phyloP scores from a whole-genome alignment of 2,113 vertebrate genomes.

The Colaptes auratus region DNA sequence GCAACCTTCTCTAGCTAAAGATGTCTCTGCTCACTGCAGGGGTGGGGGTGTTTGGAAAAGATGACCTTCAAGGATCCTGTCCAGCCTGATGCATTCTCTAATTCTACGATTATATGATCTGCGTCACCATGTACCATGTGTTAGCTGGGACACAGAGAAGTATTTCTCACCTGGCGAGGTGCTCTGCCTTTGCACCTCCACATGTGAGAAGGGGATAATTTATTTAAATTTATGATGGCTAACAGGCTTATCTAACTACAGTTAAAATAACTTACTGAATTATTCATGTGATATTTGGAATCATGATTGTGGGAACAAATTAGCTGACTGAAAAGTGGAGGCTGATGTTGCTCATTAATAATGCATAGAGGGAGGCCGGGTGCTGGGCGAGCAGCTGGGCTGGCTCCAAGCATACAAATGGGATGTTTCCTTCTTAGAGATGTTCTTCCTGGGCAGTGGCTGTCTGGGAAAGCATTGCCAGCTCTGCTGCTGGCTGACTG shows the following conservation, averaged over 20 bases:
- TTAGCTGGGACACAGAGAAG: neutral
- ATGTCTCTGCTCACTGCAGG: too few relatives aligned
- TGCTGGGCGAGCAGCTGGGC: neutral
- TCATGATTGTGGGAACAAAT: conserved; percentile 78
- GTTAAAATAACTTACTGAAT: conserved; percentile 79
- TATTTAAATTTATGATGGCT: conserved; percentile 72
- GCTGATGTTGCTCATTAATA: conserved; percentile 69
- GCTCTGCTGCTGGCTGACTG: neutral
- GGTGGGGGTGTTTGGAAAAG: too few relatives aligned
- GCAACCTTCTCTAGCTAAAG: too few relatives aligned
- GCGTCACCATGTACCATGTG: neutral
- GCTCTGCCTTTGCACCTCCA: conserved; percentile 23
- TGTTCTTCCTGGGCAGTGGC: neutral
- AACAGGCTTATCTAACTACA: conserved; percentile 73
- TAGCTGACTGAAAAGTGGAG: conserved; percentile 65
- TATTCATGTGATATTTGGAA: conserved; percentile 79
- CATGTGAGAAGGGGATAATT: conserved; percentile 48
- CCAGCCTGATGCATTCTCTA: too few relatives aligned
- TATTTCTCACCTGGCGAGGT: neutral
- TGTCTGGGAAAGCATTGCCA: neutral
- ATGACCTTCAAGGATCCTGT: too few relatives aligned
- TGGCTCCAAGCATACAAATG: neutral
- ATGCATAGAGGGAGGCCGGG: conserved; percentile 20
- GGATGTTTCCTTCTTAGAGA: neutral
- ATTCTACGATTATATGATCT: too few relatives aligned